Evolutionary conservation across 2,113 vertebrate genomes (phyloP), one percentile per base, ranked within the genome.

Genomic region (Egretta garzetta): DNA sequence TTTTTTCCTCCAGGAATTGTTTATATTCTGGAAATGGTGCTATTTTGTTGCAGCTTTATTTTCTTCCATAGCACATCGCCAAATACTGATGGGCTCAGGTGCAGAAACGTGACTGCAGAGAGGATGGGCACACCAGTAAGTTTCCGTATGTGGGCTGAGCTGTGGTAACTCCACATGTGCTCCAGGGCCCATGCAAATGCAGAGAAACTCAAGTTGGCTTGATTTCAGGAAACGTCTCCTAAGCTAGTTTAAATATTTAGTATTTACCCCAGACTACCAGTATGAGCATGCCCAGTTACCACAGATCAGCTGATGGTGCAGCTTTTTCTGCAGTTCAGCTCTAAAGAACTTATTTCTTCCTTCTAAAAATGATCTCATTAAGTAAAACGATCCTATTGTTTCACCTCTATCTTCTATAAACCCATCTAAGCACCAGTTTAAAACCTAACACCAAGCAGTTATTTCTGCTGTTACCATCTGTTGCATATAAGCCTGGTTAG

Each of bases 391-490:
- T 92, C 85, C 92, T 84, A 86, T 90, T 93, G 85, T 95, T 96
- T 94, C 85, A 95, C 62, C 53, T 52, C 82, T 86, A 41, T 67
- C 59, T 88, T 83, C 75, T 62, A 63, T 75, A 95, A 96, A 90
- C 37, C 67, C 74, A 80, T 56, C 67, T 92, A 92, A 86, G 67
- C 50, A 67, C 84, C 76, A 84, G 76, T 95, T 91, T 93, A 93
- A 97, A 95, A 93, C 72, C 83, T 88, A 95, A 94, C 70, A 91
- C 73, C 62, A 80, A 81, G 81, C 70, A 95, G 89, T 90, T 94
- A 91, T 88, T 97, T 97, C 87, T 95, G 77, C 62, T 90, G 19
- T 75, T 95, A 49, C 88, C 94, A 95, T 94, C 90, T 96, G 90
- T 94, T 97, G 90, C 92, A 84, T 90, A 67, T 91, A 92, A 64